Conservation (phyloP, 92 coral and sea anemone species). For the Anthopleura xanthogrammica region DNA sequence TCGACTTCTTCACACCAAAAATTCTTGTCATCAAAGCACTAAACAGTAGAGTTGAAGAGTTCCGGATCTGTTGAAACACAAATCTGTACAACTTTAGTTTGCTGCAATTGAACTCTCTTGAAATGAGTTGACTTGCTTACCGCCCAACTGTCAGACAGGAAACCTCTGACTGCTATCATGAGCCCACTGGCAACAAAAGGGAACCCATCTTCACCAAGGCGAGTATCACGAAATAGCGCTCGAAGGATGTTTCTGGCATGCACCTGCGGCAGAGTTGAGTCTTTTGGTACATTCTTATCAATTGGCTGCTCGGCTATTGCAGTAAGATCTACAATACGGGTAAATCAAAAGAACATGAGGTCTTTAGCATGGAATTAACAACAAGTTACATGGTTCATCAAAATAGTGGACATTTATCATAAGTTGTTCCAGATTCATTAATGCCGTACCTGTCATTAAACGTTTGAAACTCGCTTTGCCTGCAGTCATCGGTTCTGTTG, state of each 20-base stretch:
- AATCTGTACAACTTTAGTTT: neutral
- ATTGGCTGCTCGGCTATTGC: conserved; percentile 66
- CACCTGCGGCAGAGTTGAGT: conserved; percentile 89
- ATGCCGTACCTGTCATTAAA: conserved; percentile 67
- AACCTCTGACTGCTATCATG: conserved; percentile 78
- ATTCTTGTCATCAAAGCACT: conserved; percentile 94
- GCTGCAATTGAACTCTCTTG: neutral
- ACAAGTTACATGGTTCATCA: neutral
- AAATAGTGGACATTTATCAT: neutral
- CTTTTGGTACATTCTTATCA: conserved; percentile 53
- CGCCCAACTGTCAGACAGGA: conserved; percentile 94
- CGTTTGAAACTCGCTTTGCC: conserved; percentile 51
- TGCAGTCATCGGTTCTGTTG: conserved; percentile 75
- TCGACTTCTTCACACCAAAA: conserved; percentile 84
- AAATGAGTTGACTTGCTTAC: conserved; percentile 48
- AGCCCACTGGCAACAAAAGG: conserved; percentile 90
- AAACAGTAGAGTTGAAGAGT: conserved; percentile 90
- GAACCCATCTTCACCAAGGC: conserved; percentile 88
- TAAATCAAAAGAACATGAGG: neutral
- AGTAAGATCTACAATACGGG: conserved; percentile 45
- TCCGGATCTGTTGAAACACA: conserved; percentile 67
- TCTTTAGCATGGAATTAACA: neutral
- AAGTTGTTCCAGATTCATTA: neutral
- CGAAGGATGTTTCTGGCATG: conserved; percentile 94
- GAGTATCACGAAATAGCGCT: conserved; percentile 86